Percentiles rank a stretch among this genome's conserved stretches.
Conservation (phyloP, 2,797 vertebrate species). For the Bradypus variegatus region DNA sequence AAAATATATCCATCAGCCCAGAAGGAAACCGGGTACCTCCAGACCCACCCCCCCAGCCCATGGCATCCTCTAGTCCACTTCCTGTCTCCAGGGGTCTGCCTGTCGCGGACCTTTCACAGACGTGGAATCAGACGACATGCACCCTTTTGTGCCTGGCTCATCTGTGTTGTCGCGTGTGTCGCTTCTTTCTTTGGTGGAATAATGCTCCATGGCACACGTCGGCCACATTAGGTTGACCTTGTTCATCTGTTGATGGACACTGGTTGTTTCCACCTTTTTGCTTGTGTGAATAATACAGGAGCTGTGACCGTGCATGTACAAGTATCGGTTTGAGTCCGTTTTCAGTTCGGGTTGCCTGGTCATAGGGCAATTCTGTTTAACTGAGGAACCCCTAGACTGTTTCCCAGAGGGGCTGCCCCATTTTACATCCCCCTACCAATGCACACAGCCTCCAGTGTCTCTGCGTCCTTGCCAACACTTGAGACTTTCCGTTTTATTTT, state of each 20-base stretch:
- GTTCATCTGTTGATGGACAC: background rate
- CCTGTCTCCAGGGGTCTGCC: background rate
- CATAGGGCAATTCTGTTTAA: too few species aligned
- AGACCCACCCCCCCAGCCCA: background rate
- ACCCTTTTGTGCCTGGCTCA: background rate
- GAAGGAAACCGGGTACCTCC: background rate
- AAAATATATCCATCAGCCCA: background rate
- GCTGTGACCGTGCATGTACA: rapidly evolving
- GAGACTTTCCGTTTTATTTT: background rate
- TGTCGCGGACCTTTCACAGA: background rate
- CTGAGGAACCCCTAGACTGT: background rate
- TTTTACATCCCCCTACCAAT: background rate
- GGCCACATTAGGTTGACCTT: too few species aligned
- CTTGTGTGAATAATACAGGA: rapidly evolving
- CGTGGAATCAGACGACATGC: too few species aligned
- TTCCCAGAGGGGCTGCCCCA: background rate
- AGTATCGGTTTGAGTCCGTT: background rate
- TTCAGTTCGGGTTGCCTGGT: background rate
- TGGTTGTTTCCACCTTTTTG: background rate
- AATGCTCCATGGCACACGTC: rapidly evolving
- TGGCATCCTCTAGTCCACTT: background rate
- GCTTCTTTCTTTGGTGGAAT: background rate
- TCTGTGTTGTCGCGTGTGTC: rapidly evolving
- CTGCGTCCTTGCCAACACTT: background rate
- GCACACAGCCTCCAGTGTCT: background rate